Evolutionary conservation across 2,797 vertebrate species (phyloP).

Genomic region (Chiroxiphia lanceolata): DNA sequence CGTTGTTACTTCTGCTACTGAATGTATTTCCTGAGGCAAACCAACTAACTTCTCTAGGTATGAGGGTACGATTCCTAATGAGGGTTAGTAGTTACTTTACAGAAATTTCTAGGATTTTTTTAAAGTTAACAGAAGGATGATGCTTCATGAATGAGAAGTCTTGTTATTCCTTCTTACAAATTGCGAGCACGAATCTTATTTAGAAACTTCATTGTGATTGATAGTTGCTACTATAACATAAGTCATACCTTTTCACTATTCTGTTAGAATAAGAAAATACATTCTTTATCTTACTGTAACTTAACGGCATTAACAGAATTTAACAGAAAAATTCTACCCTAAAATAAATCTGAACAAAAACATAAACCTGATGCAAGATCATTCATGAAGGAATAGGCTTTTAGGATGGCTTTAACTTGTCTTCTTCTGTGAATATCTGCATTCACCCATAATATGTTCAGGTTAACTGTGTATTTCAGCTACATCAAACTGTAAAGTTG

Average conservation of each 20-base stretch:
- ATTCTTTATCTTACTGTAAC: background rate
- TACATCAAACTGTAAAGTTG: background rate
- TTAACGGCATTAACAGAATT: background rate
- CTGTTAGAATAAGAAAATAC: background rate
- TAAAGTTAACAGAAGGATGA: background rate
- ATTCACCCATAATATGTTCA: background rate
- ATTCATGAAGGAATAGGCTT: background rate
- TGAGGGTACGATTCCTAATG: background rate
- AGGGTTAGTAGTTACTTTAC: background rate
- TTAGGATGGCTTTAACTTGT: background rate
- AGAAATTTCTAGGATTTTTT: background rate
- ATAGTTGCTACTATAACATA: background rate
- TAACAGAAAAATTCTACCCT: background rate
- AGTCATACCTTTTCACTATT: background rate
- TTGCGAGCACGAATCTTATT: background rate
- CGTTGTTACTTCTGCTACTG: background rate
- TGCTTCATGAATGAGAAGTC: background rate
- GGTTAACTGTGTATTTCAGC: background rate
- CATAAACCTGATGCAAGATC: background rate
- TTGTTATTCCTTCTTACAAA: background rate
- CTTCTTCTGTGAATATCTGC: background rate
- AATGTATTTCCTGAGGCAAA: background rate
- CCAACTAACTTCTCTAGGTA: background rate
- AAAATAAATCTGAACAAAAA: background rate
- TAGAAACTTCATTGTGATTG: background rate